These are phyloP conservation scores for Mesitornis unicolor DNA, from an alignment of 2,113 vertebrate genomes.

Conservation along the genomic window DNA sequence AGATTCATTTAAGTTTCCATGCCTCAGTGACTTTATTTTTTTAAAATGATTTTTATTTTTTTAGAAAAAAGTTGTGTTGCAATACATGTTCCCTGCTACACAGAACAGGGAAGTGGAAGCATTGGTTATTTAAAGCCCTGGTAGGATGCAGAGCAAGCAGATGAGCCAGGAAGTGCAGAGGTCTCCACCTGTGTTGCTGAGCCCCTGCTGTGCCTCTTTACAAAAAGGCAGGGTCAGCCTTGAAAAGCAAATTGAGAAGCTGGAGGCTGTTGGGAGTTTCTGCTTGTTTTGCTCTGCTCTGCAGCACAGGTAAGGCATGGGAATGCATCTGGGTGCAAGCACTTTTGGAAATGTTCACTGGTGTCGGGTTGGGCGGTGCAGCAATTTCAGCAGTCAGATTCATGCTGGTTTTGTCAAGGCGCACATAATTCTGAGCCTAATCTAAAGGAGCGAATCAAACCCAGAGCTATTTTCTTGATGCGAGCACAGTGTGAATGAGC, in stretches of 20 bases:
- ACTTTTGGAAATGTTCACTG: rapidly evolving
- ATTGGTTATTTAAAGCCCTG: not conserved
- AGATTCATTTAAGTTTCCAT: not conserved
- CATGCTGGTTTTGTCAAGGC: rapidly evolving
- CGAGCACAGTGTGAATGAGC: not conserved
- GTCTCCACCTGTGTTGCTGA: rapidly evolving
- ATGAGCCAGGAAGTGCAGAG: not conserved
- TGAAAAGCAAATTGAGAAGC: not conserved
- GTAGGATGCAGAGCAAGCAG: not conserved
- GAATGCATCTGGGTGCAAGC: rapidly evolving
- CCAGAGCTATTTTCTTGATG: rapidly evolving
- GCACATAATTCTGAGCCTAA: not conserved
- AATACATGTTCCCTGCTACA: not conserved
- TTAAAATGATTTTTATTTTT: too few relatives aligned
- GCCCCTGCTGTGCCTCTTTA: not conserved
- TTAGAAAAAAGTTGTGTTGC: not conserved
- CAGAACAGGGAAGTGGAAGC: conserved; percentile 13
- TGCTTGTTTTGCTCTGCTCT: not conserved
- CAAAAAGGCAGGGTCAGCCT: too few relatives aligned
- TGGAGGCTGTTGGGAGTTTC: too few relatives aligned
- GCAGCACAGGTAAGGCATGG: not conserved
- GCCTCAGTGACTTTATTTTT: not conserved
- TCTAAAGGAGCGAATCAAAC: not conserved
- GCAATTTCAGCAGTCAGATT: not conserved
- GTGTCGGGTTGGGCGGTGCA: not conserved